These are phyloP conservation scores for Poeciliopsis gracilis DNA, from an alignment of 2,797 vertebrate genomes.

Conservation along the genomic window DNA sequence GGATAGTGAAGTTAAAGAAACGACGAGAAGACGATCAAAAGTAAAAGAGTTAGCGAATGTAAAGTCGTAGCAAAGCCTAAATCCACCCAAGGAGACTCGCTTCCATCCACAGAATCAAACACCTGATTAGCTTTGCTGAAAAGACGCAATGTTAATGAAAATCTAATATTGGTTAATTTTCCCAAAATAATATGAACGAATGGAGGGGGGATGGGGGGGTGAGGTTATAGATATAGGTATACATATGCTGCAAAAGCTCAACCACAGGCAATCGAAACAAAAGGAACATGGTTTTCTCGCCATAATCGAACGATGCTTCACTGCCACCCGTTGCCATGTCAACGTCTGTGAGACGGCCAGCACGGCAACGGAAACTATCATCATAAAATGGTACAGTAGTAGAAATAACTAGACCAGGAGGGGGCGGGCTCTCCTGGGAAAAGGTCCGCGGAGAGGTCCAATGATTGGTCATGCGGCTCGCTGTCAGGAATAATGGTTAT, in stretches of 20 bases:
- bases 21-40: conserved; percentile 44
- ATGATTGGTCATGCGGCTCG: conserved; percentile 99
- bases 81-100: conserved; percentile 81
- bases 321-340: conserved; percentile 96
- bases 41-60: conserved; percentile 53
- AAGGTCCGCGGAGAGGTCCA: conserved; percentile 99
- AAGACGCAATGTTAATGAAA: conserved; percentile 71
- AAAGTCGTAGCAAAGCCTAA: conserved; percentile 77
- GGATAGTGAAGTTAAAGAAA: conserved; percentile 60
- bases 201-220: conserved; percentile 32
- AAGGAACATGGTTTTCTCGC: conserved; percentile 78
- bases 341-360: conserved; percentile 80
- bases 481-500: conserved; percentile 99
- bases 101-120: conserved; percentile 96
- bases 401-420: conserved; percentile 99
- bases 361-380: conserved; percentile 99
- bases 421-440: conserved; percentile 98
- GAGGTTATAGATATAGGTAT: conserved; percentile 61
- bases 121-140: conserved; percentile 87
- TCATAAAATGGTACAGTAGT: conserved; percentile 99
- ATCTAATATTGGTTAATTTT: conserved; percentile 64
- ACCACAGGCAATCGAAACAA: conserved; percentile 80
- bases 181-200: conserved; percentile 67
- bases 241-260: conserved; percentile 92
- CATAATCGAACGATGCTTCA: conserved; percentile 81